Base-by-base conservation (phyloP, 2,113 vertebrate genomes). In the Halcyon senegalensis region DNA sequence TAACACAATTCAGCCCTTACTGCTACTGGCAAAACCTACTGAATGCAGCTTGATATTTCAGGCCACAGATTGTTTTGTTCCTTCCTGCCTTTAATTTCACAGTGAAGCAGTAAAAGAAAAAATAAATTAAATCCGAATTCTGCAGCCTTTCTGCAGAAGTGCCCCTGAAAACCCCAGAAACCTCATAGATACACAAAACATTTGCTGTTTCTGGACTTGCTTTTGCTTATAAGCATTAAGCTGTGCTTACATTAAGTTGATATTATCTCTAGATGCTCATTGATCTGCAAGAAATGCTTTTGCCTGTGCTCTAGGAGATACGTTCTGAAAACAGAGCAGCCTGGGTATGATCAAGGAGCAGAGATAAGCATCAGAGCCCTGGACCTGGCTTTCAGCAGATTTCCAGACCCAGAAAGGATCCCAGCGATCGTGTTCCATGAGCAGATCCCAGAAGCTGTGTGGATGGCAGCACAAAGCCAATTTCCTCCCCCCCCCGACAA, bases 31-130 rank as follows among this genome's bases (percentile, higher is more conserved):
- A 85, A 93, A 90, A 88, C 46, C 92, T 55, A 58, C 87, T 86
- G 80, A 93, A 90, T 63, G 90, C 92, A 94, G 90, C 68, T 72
- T 89, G 94, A 94, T 85, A 97, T 93, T 96, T 95, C 80, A 95
- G 83, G 91, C 76, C 89, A 84, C 96, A 95, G 83, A 92, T 16
- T 91, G 72, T 72, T 96, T 87, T 94, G 78, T 35, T 75, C 37
- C 70, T 96, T 97, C 91, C 87, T 55, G 35, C 88, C 90, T 95
- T 79, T 11, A 94, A 87, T 62, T 95, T 90, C 91, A 44, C 69
- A 97, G 94, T 3, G 10, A 93, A 95, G 31, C 50, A 5, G 44
- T 16, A 55, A 68, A 91, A 92, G 66, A 67, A 10, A 46, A 16
- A 86, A 46, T 35, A 7, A 21, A n/a, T 44, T 27, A 84, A 55